Percentiles rank a stretch among this genome's conserved stretches.
Conservation (phyloP, 2,797 vertebrate genomes). For the Gambelia wislizenii region DNA sequence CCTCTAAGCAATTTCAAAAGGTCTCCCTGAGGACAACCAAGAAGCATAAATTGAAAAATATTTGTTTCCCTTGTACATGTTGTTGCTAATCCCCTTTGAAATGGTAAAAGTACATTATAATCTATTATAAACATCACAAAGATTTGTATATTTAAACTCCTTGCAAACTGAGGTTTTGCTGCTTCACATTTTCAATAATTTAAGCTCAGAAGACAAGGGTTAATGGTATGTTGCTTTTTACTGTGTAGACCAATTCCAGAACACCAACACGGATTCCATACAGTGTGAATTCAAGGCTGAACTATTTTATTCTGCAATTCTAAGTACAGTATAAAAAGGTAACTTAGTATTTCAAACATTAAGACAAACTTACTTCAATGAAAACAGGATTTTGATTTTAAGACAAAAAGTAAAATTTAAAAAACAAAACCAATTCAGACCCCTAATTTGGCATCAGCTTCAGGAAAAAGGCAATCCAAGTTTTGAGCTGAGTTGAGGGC, state of each 20-base stretch:
- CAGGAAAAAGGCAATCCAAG: constrained; percentile 21
- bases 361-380: constrained; percentile 38
- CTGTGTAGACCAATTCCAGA: not conserved
- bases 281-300: not conserved
- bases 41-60: constrained; percentile 60
- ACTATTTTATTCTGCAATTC: constrained; percentile 11
- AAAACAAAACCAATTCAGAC: not conserved
- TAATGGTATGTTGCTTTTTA: constrained; percentile 23
- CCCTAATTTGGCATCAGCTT: not conserved
- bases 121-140: not conserved
- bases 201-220: not conserved
- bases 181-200: constrained; percentile 29
- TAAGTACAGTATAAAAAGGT: constrained; percentile 40
- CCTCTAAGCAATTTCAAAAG: constrained; percentile 70
- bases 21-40: constrained; percentile 65
- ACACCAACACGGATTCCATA: not conserved
- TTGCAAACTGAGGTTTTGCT: not conserved
- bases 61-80: constrained; percentile 63
- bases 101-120: not conserved
- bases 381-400: constrained; percentile 20
- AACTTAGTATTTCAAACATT: not conserved
- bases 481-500: not conserved
- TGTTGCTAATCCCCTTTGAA: constrained; percentile 58
- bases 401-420: not conserved
- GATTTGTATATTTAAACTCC: not conserved